phyloP scores from a whole-genome alignment of 2,888 invertebrate genomes.

The Polymixis flavicincta region DNA sequence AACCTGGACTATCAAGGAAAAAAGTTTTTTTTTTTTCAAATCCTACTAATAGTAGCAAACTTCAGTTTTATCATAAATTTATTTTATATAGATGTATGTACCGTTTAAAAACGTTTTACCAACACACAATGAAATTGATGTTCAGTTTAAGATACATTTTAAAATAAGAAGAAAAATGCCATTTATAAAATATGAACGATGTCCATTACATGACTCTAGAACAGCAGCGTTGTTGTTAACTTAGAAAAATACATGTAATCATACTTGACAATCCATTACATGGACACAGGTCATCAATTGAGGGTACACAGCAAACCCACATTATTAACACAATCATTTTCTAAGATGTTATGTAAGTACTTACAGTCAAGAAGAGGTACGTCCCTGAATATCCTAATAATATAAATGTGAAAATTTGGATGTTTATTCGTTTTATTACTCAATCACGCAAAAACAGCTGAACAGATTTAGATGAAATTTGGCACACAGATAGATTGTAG shows the following conservation, averaged over 20 bases:
- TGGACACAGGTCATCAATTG: conserved; percentile 56
- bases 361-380: conserved; percentile 17
- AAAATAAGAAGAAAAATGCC: conserved; percentile 8
- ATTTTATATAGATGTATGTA: neutral
- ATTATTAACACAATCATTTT: conserved; percentile 65
- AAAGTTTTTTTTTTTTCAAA: too few relatives aligned
- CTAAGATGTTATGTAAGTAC: conserved; percentile 59
- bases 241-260: conserved; percentile 56
- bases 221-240: conserved; percentile 35
- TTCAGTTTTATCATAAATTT: too few relatives aligned
- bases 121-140: neutral
- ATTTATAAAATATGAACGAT: conserved; percentile 17
- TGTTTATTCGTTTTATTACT: too few relatives aligned
- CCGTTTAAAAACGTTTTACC: neutral
- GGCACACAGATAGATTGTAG: too few relatives aligned
- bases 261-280: conserved; percentile 51
- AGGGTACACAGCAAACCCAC: conserved; percentile 46
- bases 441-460: too few relatives aligned
- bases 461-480: too few relatives aligned
- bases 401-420: too few relatives aligned
- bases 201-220: conserved; percentile 27
- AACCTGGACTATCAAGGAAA: too few relatives aligned
- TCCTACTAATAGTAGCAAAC: too few relatives aligned
- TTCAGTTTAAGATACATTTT: neutral
- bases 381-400: conserved; percentile 23